Evolutionary conservation across 2,888 invertebrate species (phyloP).

Genomic region (Dicyrtoma fusca): DNA sequence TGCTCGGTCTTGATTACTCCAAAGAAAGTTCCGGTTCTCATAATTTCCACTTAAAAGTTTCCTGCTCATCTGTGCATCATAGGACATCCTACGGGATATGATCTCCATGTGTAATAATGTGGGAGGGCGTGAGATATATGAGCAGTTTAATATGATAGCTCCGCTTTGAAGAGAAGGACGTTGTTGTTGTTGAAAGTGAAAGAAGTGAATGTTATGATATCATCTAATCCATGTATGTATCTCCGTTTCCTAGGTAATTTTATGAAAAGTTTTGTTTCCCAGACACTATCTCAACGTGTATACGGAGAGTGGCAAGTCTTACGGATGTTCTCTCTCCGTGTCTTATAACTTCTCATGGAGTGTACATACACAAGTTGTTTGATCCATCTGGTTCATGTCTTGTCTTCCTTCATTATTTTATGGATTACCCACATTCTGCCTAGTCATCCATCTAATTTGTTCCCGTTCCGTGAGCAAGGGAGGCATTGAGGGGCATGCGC

Average conservation of each 20-base stretch:
- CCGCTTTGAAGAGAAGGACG: too few species aligned
- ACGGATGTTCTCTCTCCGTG: not conserved
- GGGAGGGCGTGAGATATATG: not conserved
- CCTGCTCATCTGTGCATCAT: not conserved
- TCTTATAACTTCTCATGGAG: not conserved
- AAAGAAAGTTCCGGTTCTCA: conserved; percentile 19
- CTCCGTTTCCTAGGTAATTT: too few species aligned
- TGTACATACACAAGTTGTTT: conserved; percentile 1
- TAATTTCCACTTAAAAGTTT: conserved; percentile 31
- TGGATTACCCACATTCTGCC: conserved; percentile 29
- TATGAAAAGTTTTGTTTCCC: too few species aligned
- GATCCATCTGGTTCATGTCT: conserved; percentile 25
- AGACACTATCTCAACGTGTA: not conserved
- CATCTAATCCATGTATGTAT: too few species aligned
- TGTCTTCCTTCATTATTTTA: conserved; percentile 29
- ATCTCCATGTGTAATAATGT: not conserved
- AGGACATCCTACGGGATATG: too few species aligned
- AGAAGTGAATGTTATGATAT: not conserved
- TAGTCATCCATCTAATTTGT: conserved; percentile 26
- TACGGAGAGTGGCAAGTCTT: not conserved
- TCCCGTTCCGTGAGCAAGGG: not conserved
- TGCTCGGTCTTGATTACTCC: not conserved
- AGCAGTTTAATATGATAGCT: too few species aligned
- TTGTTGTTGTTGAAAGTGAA: not conserved
- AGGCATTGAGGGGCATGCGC: not conserved